Evolutionary conservation across 2,888 invertebrate genomes (phyloP).

Genomic region (Hipparchia semele): DNA sequence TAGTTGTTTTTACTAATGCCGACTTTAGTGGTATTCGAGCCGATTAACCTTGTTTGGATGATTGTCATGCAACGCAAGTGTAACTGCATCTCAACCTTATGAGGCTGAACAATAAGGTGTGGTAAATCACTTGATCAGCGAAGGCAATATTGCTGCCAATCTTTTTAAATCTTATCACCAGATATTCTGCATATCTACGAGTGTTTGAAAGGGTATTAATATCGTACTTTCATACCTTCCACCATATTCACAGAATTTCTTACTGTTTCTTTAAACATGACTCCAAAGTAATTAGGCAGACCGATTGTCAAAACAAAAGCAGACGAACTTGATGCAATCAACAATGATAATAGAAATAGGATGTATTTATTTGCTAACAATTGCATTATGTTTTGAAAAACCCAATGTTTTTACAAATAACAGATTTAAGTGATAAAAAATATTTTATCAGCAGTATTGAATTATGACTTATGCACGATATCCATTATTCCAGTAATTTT

Average conservation of each 20-base stretch:
- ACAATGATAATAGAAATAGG: conserved; percentile 14
- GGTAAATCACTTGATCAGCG: conserved; percentile 7
- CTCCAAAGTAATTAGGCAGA: neutral
- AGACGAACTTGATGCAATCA: conserved; percentile 8
- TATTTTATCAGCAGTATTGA: conserved; percentile 24
- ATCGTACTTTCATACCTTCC: neutral
- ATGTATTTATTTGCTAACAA: conserved; percentile 12
- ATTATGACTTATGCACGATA: conserved; percentile 25
- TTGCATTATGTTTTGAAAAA: conserved; percentile 1
- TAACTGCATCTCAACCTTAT: conserved; percentile 44
- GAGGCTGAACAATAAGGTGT: conserved; percentile 39
- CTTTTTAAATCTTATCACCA: neutral
- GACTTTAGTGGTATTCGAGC: conserved; percentile 51
- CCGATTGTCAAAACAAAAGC: neutral
- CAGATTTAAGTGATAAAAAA: conserved; percentile 14
- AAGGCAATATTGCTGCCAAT: neutral
- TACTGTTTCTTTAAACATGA: neutral
- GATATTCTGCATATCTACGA: neutral
- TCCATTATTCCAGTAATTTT: conserved; percentile 21
- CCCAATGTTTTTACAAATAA: neutral
- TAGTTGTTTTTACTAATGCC: conserved; percentile 59
- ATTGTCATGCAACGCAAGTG: conserved; percentile 55
- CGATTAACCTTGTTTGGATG: conserved; percentile 71
- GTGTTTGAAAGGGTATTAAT: no score
- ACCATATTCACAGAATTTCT: neutral